Evolutionary conservation across 2,113 vertebrate genomes (phyloP), one percentile per base, ranked within the genome.

Genomic region (Ophthalmolycus amberensis): DNA sequence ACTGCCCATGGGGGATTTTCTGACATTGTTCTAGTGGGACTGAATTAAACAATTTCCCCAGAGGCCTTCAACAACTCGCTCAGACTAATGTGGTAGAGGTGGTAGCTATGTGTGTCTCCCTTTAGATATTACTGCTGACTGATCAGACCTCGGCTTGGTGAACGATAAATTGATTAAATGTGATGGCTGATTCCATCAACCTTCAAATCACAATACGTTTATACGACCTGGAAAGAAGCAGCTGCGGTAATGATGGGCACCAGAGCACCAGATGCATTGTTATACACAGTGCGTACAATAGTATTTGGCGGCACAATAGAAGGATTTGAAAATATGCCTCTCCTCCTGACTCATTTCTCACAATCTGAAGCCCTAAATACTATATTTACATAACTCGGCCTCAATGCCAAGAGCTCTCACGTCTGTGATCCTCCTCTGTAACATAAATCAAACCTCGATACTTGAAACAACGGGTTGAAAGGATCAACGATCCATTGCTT

Each of bases 391-490:
- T 56, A 69, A 73, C 56, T 63, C 2, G 2, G 7, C 29, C 63
- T 82, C 6, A 27, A 29, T 10, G 75, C 4, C 29, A 52, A 69
- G 54, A 5, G 29, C 59, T 56, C 37, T 71, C 52, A 62, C 6
- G 1, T 3, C 65, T 27, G 15, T 12, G 18, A 82, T 79, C 34
- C 5, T 66, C 20, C 48, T 25, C 46, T 52, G 34, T 82, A 32
- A 42, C 59, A 62, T 40, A 3, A 77, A 71, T 37, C 6, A 25
- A 16, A n/a, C 18, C 18, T 27, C 11, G 27, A 71, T 32, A 37
- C 40, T 83, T 58, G 29, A 60, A 42, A 65, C 40, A 78, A 62
- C 9, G 66, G 71, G 60, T 40, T 77, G 52, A 77, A 88, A 48
- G 15, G 72, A 71, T 78, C 78, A 66, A 54, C 4, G 9, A 29